Evolutionary conservation across 2,797 vertebrate species (phyloP), one percentile per base, ranked within the genome.

Genomic region (Alauda arvensis): DNA sequence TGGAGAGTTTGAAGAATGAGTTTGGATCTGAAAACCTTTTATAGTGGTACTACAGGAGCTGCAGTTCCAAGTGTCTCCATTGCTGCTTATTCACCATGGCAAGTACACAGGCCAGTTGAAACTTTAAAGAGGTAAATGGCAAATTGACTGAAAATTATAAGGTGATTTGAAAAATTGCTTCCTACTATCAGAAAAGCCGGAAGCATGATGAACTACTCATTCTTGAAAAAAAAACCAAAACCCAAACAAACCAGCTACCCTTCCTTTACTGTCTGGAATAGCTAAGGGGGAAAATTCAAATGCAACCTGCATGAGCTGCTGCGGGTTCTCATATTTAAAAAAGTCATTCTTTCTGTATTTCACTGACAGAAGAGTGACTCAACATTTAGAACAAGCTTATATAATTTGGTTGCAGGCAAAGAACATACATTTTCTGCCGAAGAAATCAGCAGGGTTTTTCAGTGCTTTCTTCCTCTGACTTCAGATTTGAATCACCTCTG

Each of bases 111-210:
- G 82, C 39, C 51, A 77, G 40, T 0, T 28, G 49, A 48, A 86
- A 77, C 26, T 63, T 82, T 51, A 45, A 72, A 81, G 29, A 60
- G 4, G 18, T 46, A 86, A 33, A 77, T 65, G 33, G 61, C 13
- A 92, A 84, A 82, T 7, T 61, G 65, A 77, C 62, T 71, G 59
- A 74, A 86, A 93, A 92, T 65, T 62, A 28, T 68, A 77, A 74
- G 25, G 49, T 2, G 0, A 71, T 57, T 77, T 75, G 28, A 61
- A 82, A 93, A 86, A 88, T 9, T 63, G 15, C 29, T 60, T 67
- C 87, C 57, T 67, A 70, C 53, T 63, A 53, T 63, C 23, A 84
- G 85, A 72, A 81, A 37, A 19, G 12, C 33, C 12, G 9, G 26
- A 3, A 67, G 6, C 43, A 65, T 46, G 39, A 78, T 34, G 51